Conservation (phyloP, 2,113 vertebrate genomes). For the Hepsetus odoe region DNA sequence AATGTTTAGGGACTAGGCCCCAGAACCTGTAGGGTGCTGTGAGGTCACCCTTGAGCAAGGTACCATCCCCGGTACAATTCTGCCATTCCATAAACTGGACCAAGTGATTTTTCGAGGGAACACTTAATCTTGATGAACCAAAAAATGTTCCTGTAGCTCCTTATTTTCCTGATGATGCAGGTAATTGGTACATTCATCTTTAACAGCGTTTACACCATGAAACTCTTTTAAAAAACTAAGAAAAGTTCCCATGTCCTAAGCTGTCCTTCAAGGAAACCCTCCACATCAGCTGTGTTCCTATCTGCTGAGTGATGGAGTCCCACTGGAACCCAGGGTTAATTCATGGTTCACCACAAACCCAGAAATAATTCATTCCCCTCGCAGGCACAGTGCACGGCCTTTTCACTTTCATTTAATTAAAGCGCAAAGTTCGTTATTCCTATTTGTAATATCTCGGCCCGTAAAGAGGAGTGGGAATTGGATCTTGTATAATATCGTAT, state of each 20-base stretch:
- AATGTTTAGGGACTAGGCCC: too few relatives aligned
- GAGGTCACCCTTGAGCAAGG: too few relatives aligned
- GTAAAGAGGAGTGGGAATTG: neutral
- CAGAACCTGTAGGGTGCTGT: too few relatives aligned
- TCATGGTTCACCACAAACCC: neutral
- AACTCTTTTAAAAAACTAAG: neutral
- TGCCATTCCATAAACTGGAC: too few relatives aligned
- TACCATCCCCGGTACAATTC: too few relatives aligned
- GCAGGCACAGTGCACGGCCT: neutral
- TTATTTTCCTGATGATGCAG: too few relatives aligned
- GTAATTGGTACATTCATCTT: too few relatives aligned
- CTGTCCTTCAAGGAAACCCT: neutral
- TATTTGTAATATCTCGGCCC: neutral
- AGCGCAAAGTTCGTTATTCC: neutral
- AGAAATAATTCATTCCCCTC: neutral
- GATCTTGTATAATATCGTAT: neutral
- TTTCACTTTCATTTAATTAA: neutral
- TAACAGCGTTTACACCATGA: too few relatives aligned
- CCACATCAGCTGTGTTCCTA: neutral
- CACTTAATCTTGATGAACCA: too few relatives aligned
- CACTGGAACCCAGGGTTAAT: neutral
- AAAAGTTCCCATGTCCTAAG: neutral
- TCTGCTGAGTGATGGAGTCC: neutral
- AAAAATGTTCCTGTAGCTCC: too few relatives aligned
- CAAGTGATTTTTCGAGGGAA: too few relatives aligned